phyloP scores from a whole-genome alignment of 2,888 invertebrate species.

The Clitarchus hookeri region DNA sequence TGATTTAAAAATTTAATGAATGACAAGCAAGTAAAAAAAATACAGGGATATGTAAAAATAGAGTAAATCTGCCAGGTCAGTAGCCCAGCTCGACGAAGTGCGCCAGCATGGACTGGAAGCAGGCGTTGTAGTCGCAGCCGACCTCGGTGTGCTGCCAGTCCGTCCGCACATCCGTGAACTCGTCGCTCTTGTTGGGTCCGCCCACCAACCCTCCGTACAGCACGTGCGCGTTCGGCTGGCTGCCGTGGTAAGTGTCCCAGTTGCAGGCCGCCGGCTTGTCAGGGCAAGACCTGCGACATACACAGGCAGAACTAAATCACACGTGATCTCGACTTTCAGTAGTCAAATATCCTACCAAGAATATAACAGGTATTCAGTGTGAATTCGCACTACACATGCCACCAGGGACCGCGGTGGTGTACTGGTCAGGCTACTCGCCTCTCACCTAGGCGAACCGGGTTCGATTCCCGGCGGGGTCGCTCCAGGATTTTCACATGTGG shows the following conservation, averaged over 20 bases:
- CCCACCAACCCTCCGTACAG: conserved; percentile 63
- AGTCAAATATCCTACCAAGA: too few relatives aligned
- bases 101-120: conserved; percentile 59
- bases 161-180: conserved; percentile 58
- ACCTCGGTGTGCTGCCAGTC: conserved; percentile 62
- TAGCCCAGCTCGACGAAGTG: conserved; percentile 53
- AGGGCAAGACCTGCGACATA: conserved; percentile 57
- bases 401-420: too few relatives aligned
- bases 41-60: too few relatives aligned
- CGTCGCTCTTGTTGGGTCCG: conserved; percentile 60
- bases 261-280: conserved; percentile 56
- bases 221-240: conserved; percentile 58
- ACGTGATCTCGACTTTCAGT: too few relatives aligned
- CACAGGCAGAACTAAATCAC: background rate
- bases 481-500: too few relatives aligned
- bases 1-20: background rate
- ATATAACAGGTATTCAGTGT: too few relatives aligned
- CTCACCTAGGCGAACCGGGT: too few relatives aligned
- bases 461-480: too few relatives aligned
- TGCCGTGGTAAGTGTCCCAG: conserved; percentile 55
- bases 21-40: too few relatives aligned
- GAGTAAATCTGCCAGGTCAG: background rate
- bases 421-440: too few relatives aligned
- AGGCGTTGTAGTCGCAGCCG: conserved; percentile 61
- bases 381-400: too few relatives aligned